phyloP scores from a whole-genome alignment of 2,113 vertebrate genomes.

The Emydura subglobosa region DNA sequence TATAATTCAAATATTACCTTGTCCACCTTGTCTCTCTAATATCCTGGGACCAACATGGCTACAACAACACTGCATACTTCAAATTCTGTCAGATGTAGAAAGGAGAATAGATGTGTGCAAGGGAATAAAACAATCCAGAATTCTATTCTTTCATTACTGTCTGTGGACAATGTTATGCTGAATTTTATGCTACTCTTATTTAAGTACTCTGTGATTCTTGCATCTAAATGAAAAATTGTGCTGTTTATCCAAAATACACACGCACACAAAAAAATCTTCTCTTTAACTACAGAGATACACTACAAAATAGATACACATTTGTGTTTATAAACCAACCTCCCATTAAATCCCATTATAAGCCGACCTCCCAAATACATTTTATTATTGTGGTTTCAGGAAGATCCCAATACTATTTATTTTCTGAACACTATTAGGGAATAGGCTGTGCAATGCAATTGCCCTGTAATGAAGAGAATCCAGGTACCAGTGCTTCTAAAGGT shows the following conservation, averaged over 20 bases:
- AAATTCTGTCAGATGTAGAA: not conserved
- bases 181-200: not conserved
- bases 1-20: not conserved
- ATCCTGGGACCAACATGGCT: not conserved
- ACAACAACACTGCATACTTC: not conserved
- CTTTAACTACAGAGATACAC: not conserved
- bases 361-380: not conserved
- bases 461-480: not conserved
- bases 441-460: accelerated
- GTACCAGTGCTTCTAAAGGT: not conserved
- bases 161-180: not conserved
- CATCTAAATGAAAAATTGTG: not conserved
- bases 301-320: not conserved
- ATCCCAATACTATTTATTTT: not conserved
- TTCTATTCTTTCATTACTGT: not conserved
- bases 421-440: not conserved
- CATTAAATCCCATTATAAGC: not conserved
- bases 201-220: accelerated
- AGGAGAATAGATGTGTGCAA: not conserved
- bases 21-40: not conserved
- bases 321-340: not conserved
- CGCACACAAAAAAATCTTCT: accelerated
- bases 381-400: not conserved
- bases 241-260: not conserved
- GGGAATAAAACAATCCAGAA: not conserved